phyloP scores from a whole-genome alignment of 1,140 invertebrate species.

The Venturia canescens region DNA sequence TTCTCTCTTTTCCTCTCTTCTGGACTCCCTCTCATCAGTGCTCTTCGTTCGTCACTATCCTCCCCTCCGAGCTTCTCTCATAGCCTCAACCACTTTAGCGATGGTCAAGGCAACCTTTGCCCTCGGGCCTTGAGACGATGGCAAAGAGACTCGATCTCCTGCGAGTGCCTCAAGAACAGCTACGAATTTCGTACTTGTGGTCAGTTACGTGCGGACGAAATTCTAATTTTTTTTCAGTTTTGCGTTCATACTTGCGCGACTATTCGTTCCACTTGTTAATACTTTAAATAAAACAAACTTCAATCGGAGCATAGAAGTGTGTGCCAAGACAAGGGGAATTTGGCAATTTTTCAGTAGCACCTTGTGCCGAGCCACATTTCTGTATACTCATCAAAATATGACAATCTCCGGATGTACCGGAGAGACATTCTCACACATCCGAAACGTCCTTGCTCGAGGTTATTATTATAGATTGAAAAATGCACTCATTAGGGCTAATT shows the following conservation, averaged over 20 bases:
- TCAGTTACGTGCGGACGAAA: conserved; percentile 10
- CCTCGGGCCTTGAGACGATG: conserved; percentile 49
- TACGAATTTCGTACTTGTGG: conserved; percentile 39
- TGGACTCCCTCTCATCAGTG: conserved; percentile 7
- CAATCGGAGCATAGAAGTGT: no score
- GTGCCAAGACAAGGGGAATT: no score
- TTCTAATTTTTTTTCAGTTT: conserved; percentile 8
- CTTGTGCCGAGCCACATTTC: no score
- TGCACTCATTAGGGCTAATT: conserved; percentile 28
- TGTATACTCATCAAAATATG: no score
- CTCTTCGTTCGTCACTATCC: conserved; percentile 18
- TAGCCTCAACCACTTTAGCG: conserved; percentile 34
- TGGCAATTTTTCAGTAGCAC: no score
- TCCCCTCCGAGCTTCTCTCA: not conserved
- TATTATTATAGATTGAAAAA: conserved; percentile 17
- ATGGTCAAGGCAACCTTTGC: conserved; percentile 67
- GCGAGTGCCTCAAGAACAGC: not conserved
- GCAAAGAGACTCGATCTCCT: conserved; percentile 24
- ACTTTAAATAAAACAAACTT: no score
- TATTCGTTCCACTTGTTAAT: no score
- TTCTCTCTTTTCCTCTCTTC: conserved; percentile 20
- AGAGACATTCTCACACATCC: not conserved
- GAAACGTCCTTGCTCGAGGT: conserved; percentile 23
- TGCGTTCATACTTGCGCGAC: no score
- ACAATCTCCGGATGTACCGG: conserved; percentile 26